Base-by-base conservation (phyloP, 2,888 invertebrate genomes). In the Caenorhabditis parvicauda region DNA sequence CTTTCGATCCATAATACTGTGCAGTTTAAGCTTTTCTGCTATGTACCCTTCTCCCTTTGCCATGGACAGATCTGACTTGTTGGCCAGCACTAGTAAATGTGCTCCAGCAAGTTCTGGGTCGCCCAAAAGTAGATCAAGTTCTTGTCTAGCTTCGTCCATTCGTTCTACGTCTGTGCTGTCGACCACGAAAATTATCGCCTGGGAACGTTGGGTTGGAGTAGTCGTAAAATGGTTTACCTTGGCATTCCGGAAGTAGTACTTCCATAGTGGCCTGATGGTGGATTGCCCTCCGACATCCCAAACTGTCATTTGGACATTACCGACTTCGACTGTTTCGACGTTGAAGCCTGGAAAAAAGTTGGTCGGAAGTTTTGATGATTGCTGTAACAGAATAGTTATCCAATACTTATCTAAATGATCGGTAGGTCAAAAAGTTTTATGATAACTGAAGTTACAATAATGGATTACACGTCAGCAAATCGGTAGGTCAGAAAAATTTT, bases 201-300 rank as follows among this genome's bases (percentile, higher is more conserved):
- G 41, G 19, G 48, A 32, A 44, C 39, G n/a, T 5, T 39, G n/a
- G 9, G 9, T 32, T 32, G 9, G 35, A 41, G 19, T 41, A 17
- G 7, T 12, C 7, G 19, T 21, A 41, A 24, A 0, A 17, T 29
- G 12, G 32, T 21, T 25, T 19, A 59, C 59, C n/a, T 57, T 54
- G 2, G 74, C 68, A 39, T 73, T 72, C 24, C 94, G 93, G 82
- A 94, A 96, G 82, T 96, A 96, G 82, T 96, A 94, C 82, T 94
- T 89, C 96, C 96, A 96, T 41, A 96, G 85, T 2, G 94, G 92
- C 68, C 96, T 87, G 79, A 96, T 96, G 86, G 93, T 96, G 82
- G 92, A 92, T 82, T 95, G 95, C 64, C 95, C 96, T 82, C 96
- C 96, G 55, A 96, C 95, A 83, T 96, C 96, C 96, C 96, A 96